These are phyloP conservation scores for Zygaena filipendulae DNA, from an alignment of 2,888 invertebrate species.

Conservation along the genomic window DNA sequence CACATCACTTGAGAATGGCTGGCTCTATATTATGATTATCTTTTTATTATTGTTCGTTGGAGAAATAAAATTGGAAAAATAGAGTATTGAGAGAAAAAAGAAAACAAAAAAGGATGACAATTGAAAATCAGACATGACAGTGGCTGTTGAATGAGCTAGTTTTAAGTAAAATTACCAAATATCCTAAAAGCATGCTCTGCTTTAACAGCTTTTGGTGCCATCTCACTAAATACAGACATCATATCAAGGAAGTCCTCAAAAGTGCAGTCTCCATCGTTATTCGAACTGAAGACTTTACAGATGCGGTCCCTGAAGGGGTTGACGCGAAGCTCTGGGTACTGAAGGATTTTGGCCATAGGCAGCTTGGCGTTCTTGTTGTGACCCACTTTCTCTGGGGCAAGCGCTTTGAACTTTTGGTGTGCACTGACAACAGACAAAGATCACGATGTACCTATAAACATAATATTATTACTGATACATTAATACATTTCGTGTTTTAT, in stretches of 20 bases:
- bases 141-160: too few species aligned
- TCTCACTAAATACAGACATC: conserved; percentile 96
- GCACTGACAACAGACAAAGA: too few species aligned
- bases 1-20: too few species aligned
- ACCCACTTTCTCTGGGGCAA: conserved; percentile 91
- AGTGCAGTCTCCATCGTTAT: conserved; percentile 90
- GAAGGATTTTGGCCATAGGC: conserved; percentile 84
- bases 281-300: conserved; percentile 91
- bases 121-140: too few species aligned
- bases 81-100: too few species aligned
- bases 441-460: too few species aligned
- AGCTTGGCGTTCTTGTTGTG: conserved; percentile 89
- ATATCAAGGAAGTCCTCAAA: conserved; percentile 97
- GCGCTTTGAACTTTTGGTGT: conserved; percentile 88
- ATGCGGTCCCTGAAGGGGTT: conserved; percentile 94
- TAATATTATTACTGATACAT: too few species aligned
- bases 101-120: too few species aligned
- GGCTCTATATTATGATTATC: too few species aligned
- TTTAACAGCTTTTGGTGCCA: conserved; percentile 91
- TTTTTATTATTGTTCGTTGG: too few species aligned
- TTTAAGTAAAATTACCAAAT: too few species aligned
- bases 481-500: not conserved
- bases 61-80: too few species aligned
- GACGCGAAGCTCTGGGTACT: conserved; percentile 87
- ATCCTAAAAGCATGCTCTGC: conserved; percentile 96